A percentile compares a stretch with the other conserved stretches of the same genome.
Conservation (phyloP, 2,888 invertebrate genomes). For the Zele albiditarsus region DNA sequence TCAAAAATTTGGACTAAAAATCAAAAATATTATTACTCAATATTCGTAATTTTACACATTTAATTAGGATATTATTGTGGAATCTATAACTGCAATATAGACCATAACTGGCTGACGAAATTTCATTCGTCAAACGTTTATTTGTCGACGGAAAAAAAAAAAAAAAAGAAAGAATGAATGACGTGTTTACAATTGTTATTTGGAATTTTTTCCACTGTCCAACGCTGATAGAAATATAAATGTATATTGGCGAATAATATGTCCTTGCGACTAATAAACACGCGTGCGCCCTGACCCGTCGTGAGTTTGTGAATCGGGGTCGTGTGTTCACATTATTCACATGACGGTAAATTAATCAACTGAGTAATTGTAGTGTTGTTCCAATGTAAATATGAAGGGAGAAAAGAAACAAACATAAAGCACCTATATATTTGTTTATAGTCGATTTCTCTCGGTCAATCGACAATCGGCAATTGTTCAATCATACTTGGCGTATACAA, state of each 20-base stretch:
- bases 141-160: too few relatives aligned
- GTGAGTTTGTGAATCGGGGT: slow-evolving; percentile 39
- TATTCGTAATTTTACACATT: too few relatives aligned
- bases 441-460: slow-evolving; percentile 2
- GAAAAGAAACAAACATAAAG: background rate
- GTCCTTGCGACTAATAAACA: slow-evolving; percentile 26
- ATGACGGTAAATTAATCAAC: slow-evolving; percentile 56
- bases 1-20: too few relatives aligned
- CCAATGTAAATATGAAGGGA: background rate
- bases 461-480: slow-evolving; percentile 10
- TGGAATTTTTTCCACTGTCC: too few relatives aligned
- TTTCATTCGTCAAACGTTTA: too few relatives aligned
- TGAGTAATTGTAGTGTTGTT: slow-evolving; percentile 51
- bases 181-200: too few relatives aligned
- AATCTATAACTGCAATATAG: too few relatives aligned
- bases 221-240: too few relatives aligned
- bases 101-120: too few relatives aligned
- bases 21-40: too few relatives aligned
- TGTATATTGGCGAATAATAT: slow-evolving; percentile 20
- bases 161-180: too few relatives aligned
- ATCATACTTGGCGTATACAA: background rate
- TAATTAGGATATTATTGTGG: too few relatives aligned
- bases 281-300: slow-evolving; percentile 16
- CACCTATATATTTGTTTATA: slow-evolving; percentile 7
- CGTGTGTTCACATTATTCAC: slow-evolving; percentile 47